These are phyloP conservation scores for Augochlora pura DNA, from an alignment of 1,140 invertebrate genomes.

Conservation along the genomic window DNA sequence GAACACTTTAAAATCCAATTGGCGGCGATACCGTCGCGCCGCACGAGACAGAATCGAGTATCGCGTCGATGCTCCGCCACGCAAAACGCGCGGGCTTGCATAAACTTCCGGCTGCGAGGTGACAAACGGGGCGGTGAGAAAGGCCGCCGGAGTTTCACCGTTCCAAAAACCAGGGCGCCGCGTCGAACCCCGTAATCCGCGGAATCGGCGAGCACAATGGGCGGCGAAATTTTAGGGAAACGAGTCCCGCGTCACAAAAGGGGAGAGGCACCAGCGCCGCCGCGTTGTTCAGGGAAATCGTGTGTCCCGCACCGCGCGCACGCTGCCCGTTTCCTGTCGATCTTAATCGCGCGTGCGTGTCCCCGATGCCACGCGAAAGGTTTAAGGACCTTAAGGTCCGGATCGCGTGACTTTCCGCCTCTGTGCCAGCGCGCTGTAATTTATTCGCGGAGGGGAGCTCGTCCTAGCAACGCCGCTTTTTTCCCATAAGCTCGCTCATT, in stretches of 20 bases:
- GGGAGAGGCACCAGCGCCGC: neutral
- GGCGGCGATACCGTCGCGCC: too few species aligned
- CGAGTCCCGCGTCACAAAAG: neutral
- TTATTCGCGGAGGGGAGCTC: slow-evolving; percentile 2
- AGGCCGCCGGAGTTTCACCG: too few species aligned
- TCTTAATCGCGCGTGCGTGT: slow-evolving; percentile 7
- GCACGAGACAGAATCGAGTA: too few species aligned
- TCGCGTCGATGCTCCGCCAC: too few species aligned
- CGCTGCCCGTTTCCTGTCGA: slow-evolving; percentile 6
- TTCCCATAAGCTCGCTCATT: neutral
- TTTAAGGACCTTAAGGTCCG: slow-evolving; percentile 4
- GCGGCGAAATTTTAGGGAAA: neutral
- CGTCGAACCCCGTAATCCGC: neutral
- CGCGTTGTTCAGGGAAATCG: neutral
- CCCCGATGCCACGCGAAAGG: neutral
- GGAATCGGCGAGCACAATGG: neutral
- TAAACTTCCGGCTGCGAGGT: too few species aligned
- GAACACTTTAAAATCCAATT: too few species aligned
- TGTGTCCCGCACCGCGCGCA: neutral
- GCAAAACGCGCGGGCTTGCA: too few species aligned
- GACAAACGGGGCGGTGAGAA: too few species aligned
- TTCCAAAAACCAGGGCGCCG: too few species aligned
- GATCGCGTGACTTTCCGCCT: slow-evolving; percentile 10
- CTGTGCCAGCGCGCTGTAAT: neutral
- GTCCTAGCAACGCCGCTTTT: neutral